Evolutionary conservation across 1,140 invertebrate genomes (phyloP), one percentile per base, ranked within the genome.

Genomic region (Diabrotica undecimpunctata): DNA sequence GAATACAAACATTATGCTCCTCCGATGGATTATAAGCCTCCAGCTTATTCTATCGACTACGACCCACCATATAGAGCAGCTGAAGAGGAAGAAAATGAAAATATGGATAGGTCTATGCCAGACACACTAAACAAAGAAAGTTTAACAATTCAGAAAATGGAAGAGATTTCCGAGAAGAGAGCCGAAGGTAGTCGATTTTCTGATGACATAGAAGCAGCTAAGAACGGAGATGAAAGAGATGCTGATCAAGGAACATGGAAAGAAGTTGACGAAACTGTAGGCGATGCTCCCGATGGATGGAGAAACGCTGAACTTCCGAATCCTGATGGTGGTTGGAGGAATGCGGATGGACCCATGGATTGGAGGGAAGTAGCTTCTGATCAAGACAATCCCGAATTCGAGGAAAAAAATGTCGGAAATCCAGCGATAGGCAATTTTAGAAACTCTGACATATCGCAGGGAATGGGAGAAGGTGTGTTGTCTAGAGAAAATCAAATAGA

Each of bases 81-180:
- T 61, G 67, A 39, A 61, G 63, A 37, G 37, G 52, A 52, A 5
- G 64, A 73, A 63, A 57, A 67, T 62, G 46, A 60, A 51, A 61
- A 62, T 14, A 12, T 53, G 13, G 12, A 12, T 35, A 51, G 62
- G 8, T 62, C 35, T 13, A 62, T 53, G n/a, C 62, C 57, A 10
- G 65, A 53, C n/a, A 61, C 59, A n/a, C 62, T 64, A 6, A 64
- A 70, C 12, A 75, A 74, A 55, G 69, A 73, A 61, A 58, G 58
- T 10, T 69, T 71, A 36, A 74, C 72, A 2, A 41, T 69, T 37
- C 60, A 72, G 36, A 70, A 68, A 51, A 72, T 75, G 69, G 65
- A 70, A 14, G 54, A 71, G 57, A 64, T 72, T 12, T 7, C 68
- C 9, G 64, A 74, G 55, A 63, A 70, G 56, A 64, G 69, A 9